Evolutionary conservation across 2,797 vertebrate species (phyloP).

Genomic region (Scyliorhinus canicula): DNA sequence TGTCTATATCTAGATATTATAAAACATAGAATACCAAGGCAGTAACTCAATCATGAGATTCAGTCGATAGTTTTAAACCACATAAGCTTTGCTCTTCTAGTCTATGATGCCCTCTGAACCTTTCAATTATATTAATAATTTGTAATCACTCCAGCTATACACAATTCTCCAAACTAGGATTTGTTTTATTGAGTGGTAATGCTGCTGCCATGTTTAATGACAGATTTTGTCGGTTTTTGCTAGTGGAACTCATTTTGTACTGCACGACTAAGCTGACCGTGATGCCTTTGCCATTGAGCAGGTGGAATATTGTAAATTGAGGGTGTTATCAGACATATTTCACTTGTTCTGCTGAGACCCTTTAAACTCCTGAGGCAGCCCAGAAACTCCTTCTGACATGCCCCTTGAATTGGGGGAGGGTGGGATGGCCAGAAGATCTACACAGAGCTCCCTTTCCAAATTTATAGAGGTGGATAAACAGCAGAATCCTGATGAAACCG

Average conservation of each 20-base stretch:
- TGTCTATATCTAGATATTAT: neutral
- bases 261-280: neutral
- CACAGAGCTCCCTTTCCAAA: no score
- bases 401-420: neutral
- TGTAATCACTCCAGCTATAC: neutral
- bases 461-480: neutral
- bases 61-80: neutral
- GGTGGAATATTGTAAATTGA: neutral
- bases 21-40: neutral
- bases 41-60: neutral
- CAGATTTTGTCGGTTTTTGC: neutral
- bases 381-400: neutral
- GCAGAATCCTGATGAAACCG: neutral
- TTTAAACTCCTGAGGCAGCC: neutral
- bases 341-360: neutral
- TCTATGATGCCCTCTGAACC: neutral
- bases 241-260: neutral
- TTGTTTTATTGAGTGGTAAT: neutral
- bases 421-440: neutral
- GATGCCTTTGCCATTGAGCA: neutral
- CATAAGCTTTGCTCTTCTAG: neutral
- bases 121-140: neutral
- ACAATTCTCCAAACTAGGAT: neutral
- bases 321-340: neutral
- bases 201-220: neutral